Conservation (phyloP, 1,140 invertebrate genomes). For the Bombyx mandarina region DNA sequence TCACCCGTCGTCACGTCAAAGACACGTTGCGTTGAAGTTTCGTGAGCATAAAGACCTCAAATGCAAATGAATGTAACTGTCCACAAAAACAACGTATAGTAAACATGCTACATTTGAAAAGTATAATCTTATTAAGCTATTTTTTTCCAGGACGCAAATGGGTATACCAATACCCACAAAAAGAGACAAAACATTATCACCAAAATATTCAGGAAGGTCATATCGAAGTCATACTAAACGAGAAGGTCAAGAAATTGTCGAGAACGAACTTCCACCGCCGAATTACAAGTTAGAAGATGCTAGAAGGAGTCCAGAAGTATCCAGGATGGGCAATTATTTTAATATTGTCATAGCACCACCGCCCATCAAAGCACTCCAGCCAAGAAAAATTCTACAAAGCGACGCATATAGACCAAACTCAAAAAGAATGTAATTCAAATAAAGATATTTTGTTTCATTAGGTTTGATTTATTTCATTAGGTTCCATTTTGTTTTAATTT, state of each 20-base stretch:
- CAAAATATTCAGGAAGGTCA: slow-evolving; percentile 20
- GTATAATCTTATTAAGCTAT: too few relatives aligned
- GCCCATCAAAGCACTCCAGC: slow-evolving; percentile 49
- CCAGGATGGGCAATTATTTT: slow-evolving; percentile 61
- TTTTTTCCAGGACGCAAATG: slow-evolving; percentile 56
- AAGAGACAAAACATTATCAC: slow-evolving; percentile 20
- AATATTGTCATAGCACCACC: slow-evolving; percentile 63
- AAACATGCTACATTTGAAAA: too few relatives aligned
- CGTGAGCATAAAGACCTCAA: too few relatives aligned
- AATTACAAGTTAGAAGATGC: slow-evolving; percentile 29
- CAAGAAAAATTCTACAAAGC: slow-evolving; percentile 37
- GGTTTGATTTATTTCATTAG: too few relatives aligned
- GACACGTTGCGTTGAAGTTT: too few relatives aligned
- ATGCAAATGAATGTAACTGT: too few relatives aligned
- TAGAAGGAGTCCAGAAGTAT: slow-evolving; percentile 39
- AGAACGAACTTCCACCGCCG: slow-evolving; percentile 19
- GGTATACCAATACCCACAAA: slow-evolving; percentile 54
- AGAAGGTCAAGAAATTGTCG: slow-evolving; percentile 30
- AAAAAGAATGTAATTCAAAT: slow-evolving; percentile 27
- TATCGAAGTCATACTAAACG: slow-evolving; percentile 24
- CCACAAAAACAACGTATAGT: too few relatives aligned
- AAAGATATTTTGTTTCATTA: background rate
- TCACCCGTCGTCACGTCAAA: too few relatives aligned
- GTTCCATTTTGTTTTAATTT: background rate
- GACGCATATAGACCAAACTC: slow-evolving; percentile 22